Conservation (phyloP, 1,140 invertebrate species). For the Drosophila subpulchrella region DNA sequence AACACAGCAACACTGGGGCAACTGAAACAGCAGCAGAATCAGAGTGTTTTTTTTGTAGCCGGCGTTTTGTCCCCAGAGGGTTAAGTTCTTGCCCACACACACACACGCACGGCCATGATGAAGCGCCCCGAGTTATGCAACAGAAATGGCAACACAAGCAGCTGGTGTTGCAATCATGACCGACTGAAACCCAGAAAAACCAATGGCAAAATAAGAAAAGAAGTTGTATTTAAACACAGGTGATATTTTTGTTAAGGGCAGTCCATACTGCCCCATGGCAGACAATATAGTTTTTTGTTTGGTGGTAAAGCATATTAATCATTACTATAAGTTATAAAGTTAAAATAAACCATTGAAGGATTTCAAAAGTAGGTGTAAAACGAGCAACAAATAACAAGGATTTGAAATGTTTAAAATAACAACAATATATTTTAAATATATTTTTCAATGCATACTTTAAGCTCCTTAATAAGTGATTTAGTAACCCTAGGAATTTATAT, state of each 20-base stretch:
- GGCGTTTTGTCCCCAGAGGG: constrained; percentile 23
- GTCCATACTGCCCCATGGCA: not conserved
- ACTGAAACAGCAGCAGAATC: constrained; percentile 15
- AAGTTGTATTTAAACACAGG: not conserved
- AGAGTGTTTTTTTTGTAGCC: constrained; percentile 45
- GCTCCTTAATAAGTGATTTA: no score
- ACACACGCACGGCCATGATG: constrained; percentile 16
- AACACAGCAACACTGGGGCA: not conserved
- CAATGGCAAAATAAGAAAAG: constrained; percentile 21
- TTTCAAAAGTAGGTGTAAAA: not conserved
- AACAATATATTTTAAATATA: not conserved
- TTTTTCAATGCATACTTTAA: no score
- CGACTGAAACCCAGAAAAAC: constrained; percentile 15
- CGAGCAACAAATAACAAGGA: no score
- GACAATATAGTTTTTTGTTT: no score
- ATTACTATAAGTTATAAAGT: no score
- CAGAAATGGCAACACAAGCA: constrained; percentile 19
- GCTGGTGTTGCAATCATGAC: constrained; percentile 42
- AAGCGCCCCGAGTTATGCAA: constrained; percentile 48
- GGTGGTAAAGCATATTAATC: no score
- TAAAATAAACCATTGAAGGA: no score
- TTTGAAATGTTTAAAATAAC: no score
- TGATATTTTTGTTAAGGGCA: not conserved
- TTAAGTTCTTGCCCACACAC: constrained; percentile 12
- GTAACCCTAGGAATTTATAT: no score